A percentile compares a stretch with the other conserved stretches of the same genome.
phyloP scores from a whole-genome alignment of 1,140 invertebrate genomes.

The Adelges cooleyi region DNA sequence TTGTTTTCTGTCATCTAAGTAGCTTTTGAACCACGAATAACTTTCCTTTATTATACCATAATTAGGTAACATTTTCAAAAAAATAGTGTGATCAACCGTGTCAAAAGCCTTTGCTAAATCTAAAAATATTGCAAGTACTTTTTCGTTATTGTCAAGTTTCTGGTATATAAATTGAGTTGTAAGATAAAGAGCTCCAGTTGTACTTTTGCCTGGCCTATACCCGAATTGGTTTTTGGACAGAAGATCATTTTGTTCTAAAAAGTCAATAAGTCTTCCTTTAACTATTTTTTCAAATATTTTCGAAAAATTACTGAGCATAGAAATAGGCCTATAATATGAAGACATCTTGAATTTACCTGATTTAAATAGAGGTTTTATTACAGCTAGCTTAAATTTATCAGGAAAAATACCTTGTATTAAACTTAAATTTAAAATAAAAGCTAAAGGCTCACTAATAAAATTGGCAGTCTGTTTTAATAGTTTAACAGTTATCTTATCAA shows the following conservation, averaged over 20 bases:
- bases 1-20: too few relatives aligned
- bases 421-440: neutral
- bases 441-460: neutral
- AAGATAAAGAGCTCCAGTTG: neutral
- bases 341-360: neutral
- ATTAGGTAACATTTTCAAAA: too few relatives aligned
- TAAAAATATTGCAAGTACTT: too few relatives aligned
- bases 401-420: neutral
- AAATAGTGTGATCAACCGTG: too few relatives aligned
- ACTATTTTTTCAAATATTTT: neutral
- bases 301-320: neutral
- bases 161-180: neutral
- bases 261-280: neutral
- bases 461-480: neutral
- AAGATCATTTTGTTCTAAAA: neutral
- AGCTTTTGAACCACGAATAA: too few relatives aligned
- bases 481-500: neutral
- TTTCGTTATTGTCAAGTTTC: too few relatives aligned
- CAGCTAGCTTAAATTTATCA: neutral
- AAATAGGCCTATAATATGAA: neutral
- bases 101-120: too few relatives aligned
- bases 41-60: too few relatives aligned
- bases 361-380: neutral
- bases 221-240: neutral
- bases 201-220: neutral